phyloP scores from a whole-genome alignment of 2,113 vertebrate species.

The Anser cygnoides region DNA sequence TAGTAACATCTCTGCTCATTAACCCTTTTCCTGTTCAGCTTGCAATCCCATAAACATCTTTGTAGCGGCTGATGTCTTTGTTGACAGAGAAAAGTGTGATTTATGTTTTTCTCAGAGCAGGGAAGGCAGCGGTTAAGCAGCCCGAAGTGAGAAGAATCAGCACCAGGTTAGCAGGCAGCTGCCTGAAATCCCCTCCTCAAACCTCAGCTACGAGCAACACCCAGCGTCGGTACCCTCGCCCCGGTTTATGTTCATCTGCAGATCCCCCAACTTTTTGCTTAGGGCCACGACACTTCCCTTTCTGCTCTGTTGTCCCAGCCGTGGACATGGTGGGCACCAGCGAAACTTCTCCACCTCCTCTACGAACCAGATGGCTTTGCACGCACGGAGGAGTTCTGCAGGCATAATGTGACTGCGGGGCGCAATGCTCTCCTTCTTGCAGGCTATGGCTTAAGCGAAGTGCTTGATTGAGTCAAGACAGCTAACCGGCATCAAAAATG shows the following conservation, averaged over 20 bases:
- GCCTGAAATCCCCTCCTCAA: not conserved
- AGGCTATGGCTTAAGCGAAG: not conserved
- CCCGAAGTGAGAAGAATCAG: not conserved
- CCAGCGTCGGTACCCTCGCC: not conserved
- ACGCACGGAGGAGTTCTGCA: not conserved
- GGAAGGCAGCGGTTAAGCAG: not conserved
- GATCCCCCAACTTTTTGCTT: not conserved
- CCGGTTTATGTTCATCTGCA: not conserved
- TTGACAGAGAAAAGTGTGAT: not conserved
- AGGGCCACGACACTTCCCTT: not conserved
- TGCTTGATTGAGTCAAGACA: not conserved
- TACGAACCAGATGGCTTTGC: not conserved
- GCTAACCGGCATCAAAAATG: not conserved
- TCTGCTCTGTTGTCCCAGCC: not conserved
- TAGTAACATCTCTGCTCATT: not conserved
- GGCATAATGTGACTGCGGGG: rapidly evolving
- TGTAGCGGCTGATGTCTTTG: not conserved
- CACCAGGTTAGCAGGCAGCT: not conserved
- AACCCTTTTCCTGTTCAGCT: not conserved
- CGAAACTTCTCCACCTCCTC: not conserved
- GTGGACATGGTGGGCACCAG: not conserved
- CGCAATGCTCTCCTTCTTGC: not conserved
- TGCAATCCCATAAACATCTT: not conserved
- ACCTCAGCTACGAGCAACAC: not conserved
- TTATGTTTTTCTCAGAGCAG: not conserved